Percentiles rank a stretch among this genome's conserved stretches.
These are phyloP conservation scores for Phalacrocorax brasilianus DNA, from an alignment of 2,113 vertebrate species.

Conservation along the genomic window DNA sequence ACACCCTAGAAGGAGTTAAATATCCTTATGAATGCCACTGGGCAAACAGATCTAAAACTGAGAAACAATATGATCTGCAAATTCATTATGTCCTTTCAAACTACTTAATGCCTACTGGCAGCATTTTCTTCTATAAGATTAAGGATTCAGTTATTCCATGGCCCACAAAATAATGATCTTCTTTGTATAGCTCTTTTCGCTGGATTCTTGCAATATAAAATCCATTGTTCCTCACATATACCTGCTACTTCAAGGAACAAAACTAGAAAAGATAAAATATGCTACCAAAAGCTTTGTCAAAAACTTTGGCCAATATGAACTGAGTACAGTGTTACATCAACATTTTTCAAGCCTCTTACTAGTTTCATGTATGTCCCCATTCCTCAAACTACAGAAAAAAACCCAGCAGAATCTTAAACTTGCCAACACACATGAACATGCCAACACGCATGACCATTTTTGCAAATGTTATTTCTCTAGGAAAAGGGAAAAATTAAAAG, in stretches of 20 bases:
- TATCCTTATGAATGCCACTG: not conserved
- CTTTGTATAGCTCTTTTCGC: not conserved
- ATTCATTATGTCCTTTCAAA: not conserved
- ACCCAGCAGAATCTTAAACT: accelerated
- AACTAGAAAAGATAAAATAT: not conserved
- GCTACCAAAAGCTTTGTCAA: not conserved
- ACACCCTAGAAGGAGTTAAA: not conserved
- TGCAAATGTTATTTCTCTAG: not conserved
- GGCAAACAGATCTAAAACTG: not conserved
- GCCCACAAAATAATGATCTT: not conserved
- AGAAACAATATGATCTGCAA: not conserved
- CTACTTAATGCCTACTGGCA: not conserved
- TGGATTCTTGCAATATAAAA: not conserved
- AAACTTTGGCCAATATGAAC: not conserved
- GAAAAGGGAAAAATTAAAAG: not conserved
- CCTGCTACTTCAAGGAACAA: not conserved
- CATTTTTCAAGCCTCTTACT: not conserved
- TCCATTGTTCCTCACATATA: accelerated
- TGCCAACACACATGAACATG: too few relatives aligned
- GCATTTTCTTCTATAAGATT: not conserved
- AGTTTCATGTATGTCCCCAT: not conserved
- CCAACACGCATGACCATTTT: not conserved
- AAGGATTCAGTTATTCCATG: not conserved
- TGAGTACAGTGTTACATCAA: not conserved
- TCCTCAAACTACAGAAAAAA: not conserved